phyloP scores from a whole-genome alignment of 2,113 vertebrate species.

The Cettia cetti region DNA sequence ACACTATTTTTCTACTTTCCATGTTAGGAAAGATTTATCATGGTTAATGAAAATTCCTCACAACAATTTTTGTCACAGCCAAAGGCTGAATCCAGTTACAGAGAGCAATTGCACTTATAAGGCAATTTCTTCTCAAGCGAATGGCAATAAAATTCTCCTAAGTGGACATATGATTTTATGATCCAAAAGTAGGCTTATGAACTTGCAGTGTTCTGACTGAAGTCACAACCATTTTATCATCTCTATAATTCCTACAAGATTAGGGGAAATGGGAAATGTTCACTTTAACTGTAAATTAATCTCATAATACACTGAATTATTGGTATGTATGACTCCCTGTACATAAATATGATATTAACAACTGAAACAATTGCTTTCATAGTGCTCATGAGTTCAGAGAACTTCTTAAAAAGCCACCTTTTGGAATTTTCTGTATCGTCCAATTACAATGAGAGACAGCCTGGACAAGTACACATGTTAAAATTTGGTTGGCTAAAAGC shows the following conservation, averaged over 20 bases:
- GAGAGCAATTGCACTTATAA: background rate
- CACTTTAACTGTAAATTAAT: background rate
- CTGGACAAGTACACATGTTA: background rate
- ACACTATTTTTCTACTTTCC: background rate
- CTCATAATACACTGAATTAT: background rate
- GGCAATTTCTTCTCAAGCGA: background rate
- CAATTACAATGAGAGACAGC: background rate
- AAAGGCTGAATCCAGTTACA: background rate
- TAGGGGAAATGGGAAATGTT: background rate
- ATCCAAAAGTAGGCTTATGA: background rate
- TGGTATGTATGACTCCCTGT: background rate
- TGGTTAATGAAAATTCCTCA: background rate
- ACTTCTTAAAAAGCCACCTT: background rate
- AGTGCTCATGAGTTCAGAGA: background rate
- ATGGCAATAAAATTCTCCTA: background rate
- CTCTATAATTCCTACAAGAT: background rate
- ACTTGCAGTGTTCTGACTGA: background rate
- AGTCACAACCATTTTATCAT: background rate
- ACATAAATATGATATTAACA: background rate
- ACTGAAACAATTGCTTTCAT: background rate
- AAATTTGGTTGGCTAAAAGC: background rate
- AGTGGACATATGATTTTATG: background rate
- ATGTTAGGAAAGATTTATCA: background rate
- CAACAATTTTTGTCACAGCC: background rate
- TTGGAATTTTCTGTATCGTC: background rate